phyloP scores from a whole-genome alignment of 2,113 vertebrate genomes.

The Ifrita kowaldi region DNA sequence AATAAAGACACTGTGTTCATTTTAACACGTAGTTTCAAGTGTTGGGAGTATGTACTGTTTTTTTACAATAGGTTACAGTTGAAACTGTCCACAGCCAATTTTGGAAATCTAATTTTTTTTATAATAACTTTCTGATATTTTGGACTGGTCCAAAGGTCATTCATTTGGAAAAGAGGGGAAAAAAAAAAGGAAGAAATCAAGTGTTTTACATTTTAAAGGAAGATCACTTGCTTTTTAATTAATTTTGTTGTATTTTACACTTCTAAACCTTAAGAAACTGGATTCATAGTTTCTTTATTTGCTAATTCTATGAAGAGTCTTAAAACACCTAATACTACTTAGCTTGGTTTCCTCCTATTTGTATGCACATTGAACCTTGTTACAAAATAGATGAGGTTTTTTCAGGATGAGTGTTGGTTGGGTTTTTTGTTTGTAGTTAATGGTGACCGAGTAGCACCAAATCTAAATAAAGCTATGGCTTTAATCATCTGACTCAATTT shows the following conservation, averaged over 20 bases:
- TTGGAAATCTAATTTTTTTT: background rate
- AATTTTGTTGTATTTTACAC: background rate
- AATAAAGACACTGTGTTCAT: background rate
- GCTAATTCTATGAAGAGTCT: background rate
- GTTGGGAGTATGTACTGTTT: background rate
- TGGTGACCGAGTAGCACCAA: background rate
- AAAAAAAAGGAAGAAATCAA: background rate
- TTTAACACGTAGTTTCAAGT: background rate
- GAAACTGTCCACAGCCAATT: background rate
- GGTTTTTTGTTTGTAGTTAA: background rate
- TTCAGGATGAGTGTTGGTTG: background rate
- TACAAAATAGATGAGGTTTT: background rate
- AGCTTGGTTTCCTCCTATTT: background rate
- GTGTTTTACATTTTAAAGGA: background rate
- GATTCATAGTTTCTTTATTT: background rate
- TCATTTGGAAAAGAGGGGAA: background rate
- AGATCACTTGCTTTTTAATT: background rate
- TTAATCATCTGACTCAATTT: background rate
- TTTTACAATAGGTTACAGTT: background rate
- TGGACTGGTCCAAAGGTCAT: background rate
- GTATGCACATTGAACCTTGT: background rate
- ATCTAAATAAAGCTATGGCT: background rate
- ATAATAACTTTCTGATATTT: background rate
- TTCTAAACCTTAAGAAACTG: background rate
- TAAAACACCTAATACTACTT: background rate